These are phyloP conservation scores for Catharus bicknelli DNA, from an alignment of 2,113 vertebrate genomes.

Conservation along the genomic window DNA sequence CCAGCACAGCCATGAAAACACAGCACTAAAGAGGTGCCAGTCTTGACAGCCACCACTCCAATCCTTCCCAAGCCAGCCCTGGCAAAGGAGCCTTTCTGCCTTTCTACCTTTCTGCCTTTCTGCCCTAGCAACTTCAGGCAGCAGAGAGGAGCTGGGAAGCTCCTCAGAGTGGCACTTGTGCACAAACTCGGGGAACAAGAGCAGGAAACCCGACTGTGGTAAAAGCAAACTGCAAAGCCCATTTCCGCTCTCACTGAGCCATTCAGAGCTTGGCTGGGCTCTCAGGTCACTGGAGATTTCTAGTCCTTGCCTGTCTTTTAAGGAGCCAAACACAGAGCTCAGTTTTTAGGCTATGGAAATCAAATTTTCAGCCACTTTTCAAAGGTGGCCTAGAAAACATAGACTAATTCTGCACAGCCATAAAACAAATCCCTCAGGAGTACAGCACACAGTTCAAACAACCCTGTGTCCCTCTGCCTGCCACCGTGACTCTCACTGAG, in stretches of 20 bases:
- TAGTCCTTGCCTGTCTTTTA: not conserved
- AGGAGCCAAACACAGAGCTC: not conserved
- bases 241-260: not conserved
- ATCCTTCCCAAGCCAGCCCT: not conserved
- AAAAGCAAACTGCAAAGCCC: not conserved
- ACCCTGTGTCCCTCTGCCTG: not conserved
- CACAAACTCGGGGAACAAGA: not conserved
- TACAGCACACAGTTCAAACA: not conserved
- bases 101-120: not conserved
- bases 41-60: not conserved
- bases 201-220: not conserved
- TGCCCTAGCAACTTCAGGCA: not conserved
- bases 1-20: not conserved
- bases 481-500: not conserved
- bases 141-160: not conserved
- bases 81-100: not conserved
- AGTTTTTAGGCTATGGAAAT: constrained; percentile 34
- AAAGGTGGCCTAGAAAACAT: constrained; percentile 47
- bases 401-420: constrained; percentile 17
- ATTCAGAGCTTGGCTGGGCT: not conserved
- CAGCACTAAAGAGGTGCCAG: not conserved
- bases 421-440: not conserved
- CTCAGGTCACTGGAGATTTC: not conserved
- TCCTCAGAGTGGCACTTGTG: not conserved
- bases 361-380: not conserved